These are phyloP conservation scores for Dasyurus viverrinus DNA, from an alignment of 2,113 vertebrate species.

Conservation along the genomic window DNA sequence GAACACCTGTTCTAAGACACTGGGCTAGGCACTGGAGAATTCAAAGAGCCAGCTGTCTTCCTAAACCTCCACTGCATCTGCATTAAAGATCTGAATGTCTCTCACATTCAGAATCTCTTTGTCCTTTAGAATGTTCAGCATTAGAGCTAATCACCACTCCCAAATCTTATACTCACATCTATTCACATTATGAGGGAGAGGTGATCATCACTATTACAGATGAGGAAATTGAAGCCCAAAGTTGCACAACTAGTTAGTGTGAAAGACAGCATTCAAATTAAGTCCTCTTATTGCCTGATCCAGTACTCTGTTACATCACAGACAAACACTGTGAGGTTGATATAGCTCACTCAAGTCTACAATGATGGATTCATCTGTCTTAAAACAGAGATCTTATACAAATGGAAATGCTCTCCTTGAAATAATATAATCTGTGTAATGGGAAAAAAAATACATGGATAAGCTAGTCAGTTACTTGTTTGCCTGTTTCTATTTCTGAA, in stretches of 20 bases:
- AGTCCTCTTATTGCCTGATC: neutral
- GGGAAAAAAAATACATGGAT: constrained; percentile 29
- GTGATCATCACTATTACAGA: neutral
- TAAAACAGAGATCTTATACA: neutral
- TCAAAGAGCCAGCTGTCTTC: neutral
- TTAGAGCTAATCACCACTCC: neutral
- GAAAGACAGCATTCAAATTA: constrained; percentile 21
- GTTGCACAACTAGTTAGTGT: neutral
- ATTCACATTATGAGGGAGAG: neutral
- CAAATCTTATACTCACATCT: neutral
- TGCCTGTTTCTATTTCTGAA: neutral
- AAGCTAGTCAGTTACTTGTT: neutral
- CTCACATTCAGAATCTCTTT: neutral
- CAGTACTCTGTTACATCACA: neutral
- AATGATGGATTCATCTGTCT: neutral
- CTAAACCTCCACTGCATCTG: neutral
- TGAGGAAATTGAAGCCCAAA: constrained; percentile 13
- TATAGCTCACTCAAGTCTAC: neutral
- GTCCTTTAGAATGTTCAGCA: neutral
- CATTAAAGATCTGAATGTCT: neutral
- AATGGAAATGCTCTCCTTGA: constrained; percentile 7
- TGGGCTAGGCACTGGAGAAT: neutral
- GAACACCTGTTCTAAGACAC: neutral
- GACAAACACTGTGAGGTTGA: neutral
- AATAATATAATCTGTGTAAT: constrained; percentile 11